Evolutionary conservation across 2,888 invertebrate genomes (phyloP), one percentile per base, ranked within the genome.

Genomic region (Gerosis bhagava): DNA sequence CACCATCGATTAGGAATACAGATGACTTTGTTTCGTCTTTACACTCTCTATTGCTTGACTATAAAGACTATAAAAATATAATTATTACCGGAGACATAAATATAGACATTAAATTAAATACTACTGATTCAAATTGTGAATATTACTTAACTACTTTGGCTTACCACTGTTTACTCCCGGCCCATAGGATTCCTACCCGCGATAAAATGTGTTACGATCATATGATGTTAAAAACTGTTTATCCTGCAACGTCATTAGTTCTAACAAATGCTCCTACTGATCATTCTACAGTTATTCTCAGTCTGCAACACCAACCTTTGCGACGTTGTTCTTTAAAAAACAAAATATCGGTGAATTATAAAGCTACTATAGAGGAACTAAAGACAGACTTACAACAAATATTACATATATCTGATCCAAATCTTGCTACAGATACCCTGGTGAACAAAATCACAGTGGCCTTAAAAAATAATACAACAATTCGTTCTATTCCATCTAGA

Each of bases 131-230:
- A 5, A 42, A 39, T 11, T 37, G 31, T 22, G 12, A 21, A 8
- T 43, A 51, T 6, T 54, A 55, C 21, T 22, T 57, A 5, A 49
- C 41, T 7, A 6, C 48, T 7, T 16, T 46, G 1, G 51, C 57
- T 5, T 43, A 32, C 8, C 48, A 53, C 35, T 53, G 57, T 3
- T 21, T 57, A 0, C 15, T 53, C 7, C 53, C 53, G 10, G 43
- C 43, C 3, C 50, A 57, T 28, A 36, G 35, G 6, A 11, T 50
- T 8, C 51, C 52, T 22, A 57, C 57, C n/a, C 40, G 57, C 15
- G 37, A 19, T 2, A 42, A 44, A n/a, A 57, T 49, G 12, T 50
- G 53, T 22, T 25, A 46, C 10, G 53, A 57, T 36, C 54, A 57
- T 12, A 31, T 47, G 5, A 44, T 57, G 21, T 10, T 57, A 4